A percentile compares a stretch with the other conserved stretches of the same genome.
phyloP scores from a whole-genome alignment of 2,797 vertebrate species.

The Cyclopterus lumpus region DNA sequence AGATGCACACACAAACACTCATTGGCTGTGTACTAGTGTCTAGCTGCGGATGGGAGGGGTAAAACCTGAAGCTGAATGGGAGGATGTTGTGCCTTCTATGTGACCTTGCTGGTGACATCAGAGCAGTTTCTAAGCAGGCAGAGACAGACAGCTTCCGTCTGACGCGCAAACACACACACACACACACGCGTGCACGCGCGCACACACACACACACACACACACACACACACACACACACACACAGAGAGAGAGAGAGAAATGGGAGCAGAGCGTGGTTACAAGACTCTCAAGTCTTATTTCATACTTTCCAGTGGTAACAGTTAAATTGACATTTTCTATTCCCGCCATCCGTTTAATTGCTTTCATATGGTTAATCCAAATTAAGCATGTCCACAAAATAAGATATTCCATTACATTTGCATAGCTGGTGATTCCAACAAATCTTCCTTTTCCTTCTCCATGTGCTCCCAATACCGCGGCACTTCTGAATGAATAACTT shows the following conservation, averaged over 20 bases:
- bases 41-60: constrained; percentile 36
- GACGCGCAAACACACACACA: constrained; percentile 28
- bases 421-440: constrained; percentile 75
- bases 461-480: constrained; percentile 57
- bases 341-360: constrained; percentile 77
- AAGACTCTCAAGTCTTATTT: constrained; percentile 74
- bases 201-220: constrained; percentile 30
- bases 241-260: constrained; percentile 38
- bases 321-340: constrained; percentile 81
- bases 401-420: constrained; percentile 81
- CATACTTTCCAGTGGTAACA: constrained; percentile 80
- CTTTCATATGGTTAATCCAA: constrained; percentile 84
- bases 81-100: constrained; percentile 64
- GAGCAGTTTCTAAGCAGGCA: constrained; percentile 37
- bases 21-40: constrained; percentile 34
- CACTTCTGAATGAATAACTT: constrained; percentile 73
- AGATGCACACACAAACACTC: not conserved
- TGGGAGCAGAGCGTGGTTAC: constrained; percentile 48
- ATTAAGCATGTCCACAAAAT: constrained; percentile 81
- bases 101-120: constrained; percentile 79
- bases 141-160: constrained; percentile 35
- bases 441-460: constrained; percentile 71
- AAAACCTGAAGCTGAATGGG: constrained; percentile 57
- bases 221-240: constrained; percentile 30
- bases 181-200: constrained; percentile 36